Percentiles rank a stretch among this genome's conserved stretches.
Evolutionary conservation across 2,113 vertebrate species (phyloP).

Genomic region (Opisthocomus hoazin): DNA sequence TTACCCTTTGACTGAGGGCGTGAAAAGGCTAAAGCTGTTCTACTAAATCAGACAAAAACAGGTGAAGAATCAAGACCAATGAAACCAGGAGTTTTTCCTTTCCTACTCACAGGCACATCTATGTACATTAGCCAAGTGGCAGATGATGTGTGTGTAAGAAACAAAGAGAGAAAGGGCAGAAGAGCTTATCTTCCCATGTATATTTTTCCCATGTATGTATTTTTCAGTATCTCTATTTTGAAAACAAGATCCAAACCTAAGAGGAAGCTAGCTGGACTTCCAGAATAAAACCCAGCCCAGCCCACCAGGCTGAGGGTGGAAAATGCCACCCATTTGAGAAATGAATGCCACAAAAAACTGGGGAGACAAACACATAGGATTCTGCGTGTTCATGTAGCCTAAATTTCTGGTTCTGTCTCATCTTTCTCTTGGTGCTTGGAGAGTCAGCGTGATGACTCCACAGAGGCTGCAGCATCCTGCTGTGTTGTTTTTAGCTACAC

Average conservation of each 20-base stretch:
- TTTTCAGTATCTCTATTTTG: background rate
- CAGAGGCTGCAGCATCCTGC: background rate
- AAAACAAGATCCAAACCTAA: background rate
- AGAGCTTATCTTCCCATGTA: background rate
- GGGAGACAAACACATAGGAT: background rate
- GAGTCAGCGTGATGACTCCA: background rate
- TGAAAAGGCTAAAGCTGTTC: background rate
- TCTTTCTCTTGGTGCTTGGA: background rate
- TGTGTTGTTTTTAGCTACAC: background rate
- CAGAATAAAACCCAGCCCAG: background rate
- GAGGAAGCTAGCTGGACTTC: background rate
- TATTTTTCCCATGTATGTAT: background rate
- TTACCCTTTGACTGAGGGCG: constrained; percentile 1
- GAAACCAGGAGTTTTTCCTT: constrained; percentile 7
- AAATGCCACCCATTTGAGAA: background rate
- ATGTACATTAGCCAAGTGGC: background rate
- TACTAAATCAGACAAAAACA: constrained; percentile 36
- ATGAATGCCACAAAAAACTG: background rate
- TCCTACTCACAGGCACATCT: background rate
- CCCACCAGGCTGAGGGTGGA: background rate
- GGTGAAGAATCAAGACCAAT: constrained; percentile 27
- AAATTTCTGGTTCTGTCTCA: background rate
- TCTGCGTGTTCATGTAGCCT: background rate
- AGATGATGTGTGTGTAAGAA: background rate
- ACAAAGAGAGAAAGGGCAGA: background rate